Evolutionary conservation across 2,797 vertebrate genomes (phyloP).

Genomic region (Chaetodon trifasciatus): DNA sequence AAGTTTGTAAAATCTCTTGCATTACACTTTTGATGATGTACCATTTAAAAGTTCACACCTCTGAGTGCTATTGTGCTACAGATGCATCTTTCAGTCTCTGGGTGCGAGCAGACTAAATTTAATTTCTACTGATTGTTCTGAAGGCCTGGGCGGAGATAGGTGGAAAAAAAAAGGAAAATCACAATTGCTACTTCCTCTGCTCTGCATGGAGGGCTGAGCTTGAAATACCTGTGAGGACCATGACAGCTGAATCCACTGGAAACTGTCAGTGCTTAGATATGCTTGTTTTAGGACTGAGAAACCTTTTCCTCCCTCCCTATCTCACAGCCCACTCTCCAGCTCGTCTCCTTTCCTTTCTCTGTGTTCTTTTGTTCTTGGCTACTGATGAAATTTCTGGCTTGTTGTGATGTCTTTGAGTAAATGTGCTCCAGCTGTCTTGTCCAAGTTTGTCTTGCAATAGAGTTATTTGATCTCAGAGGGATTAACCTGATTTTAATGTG

Average conservation of each 20-base stretch:
- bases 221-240: slow-evolving; percentile 53
- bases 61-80: neutral
- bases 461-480: slow-evolving; percentile 54
- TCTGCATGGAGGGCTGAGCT: slow-evolving; percentile 34
- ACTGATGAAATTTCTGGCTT: slow-evolving; percentile 45
- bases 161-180: neutral
- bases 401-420: slow-evolving; percentile 55
- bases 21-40: neutral
- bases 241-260: slow-evolving; percentile 54
- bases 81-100: slow-evolving; percentile 6
- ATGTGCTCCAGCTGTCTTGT: slow-evolving; percentile 48
- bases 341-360: slow-evolving; percentile 31
- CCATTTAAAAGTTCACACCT: neutral
- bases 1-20: neutral
- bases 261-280: slow-evolving; percentile 45
- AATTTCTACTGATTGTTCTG: slow-evolving; percentile 27
- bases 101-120: slow-evolving; percentile 11
- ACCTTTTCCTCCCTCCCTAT: slow-evolving; percentile 24
- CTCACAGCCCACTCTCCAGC: slow-evolving; percentile 28
- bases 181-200: slow-evolving; percentile 20
- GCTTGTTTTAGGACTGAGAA: slow-evolving; percentile 35
- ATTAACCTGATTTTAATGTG: slow-evolving; percentile 56
- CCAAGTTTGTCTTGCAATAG: slow-evolving; percentile 39
- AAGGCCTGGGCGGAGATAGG: slow-evolving; percentile 9
- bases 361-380: slow-evolving; percentile 37